A percentile compares a stretch with the other conserved stretches of the same genome.
These are phyloP conservation scores for Morphnarchus princeps DNA, from an alignment of 2,113 vertebrate species.

Conservation along the genomic window DNA sequence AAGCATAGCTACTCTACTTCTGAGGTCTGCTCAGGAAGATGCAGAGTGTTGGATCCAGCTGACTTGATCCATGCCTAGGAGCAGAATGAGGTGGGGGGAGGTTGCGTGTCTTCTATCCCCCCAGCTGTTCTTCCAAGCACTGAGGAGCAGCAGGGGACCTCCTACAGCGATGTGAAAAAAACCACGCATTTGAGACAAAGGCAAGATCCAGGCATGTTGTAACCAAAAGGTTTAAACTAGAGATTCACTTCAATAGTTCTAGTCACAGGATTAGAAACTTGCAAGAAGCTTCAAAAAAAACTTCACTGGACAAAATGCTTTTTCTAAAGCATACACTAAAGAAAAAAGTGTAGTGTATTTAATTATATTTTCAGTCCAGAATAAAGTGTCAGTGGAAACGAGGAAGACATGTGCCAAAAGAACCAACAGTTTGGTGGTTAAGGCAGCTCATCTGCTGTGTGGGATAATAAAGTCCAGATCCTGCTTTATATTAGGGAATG, in stretches of 20 bases:
- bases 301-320: not conserved
- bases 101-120: not conserved
- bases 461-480: slow-evolving; percentile 42
- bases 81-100: not conserved
- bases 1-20: not conserved
- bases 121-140: not conserved
- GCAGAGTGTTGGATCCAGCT: not conserved
- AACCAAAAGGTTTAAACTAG: not conserved
- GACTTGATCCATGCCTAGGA: not conserved
- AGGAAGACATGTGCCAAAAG: not conserved
- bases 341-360: not conserved
- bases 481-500: not conserved
- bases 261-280: not conserved
- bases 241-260: not conserved
- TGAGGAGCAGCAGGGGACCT: not conserved
- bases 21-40: not conserved
- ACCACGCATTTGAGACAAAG: fast-evolving
- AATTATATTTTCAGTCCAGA: not conserved
- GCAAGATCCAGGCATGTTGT: not conserved
- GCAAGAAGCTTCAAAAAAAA: not conserved
- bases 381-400: not conserved
- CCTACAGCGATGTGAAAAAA: fast-evolving
- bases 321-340: not conserved
- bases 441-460: slow-evolving; percentile 14
- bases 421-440: slow-evolving; percentile 2